These are phyloP conservation scores for Hypomesus transpacificus DNA, from an alignment of 2,113 vertebrate genomes.

Conservation along the genomic window DNA sequence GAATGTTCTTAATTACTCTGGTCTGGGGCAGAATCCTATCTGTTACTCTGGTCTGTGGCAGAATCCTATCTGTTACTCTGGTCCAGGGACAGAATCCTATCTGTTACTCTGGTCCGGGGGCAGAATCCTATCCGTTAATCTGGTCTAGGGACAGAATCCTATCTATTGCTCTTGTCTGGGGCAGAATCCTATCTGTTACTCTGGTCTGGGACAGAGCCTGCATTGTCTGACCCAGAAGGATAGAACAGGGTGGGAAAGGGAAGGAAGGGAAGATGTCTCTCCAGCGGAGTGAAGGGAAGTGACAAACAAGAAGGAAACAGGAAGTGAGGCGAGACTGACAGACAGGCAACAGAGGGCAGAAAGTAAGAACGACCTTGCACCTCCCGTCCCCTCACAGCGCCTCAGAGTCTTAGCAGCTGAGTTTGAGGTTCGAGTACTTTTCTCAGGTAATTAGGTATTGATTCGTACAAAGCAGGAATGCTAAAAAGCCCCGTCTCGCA, in stretches of 20 bases:
- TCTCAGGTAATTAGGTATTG: constrained; percentile 39
- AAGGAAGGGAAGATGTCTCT: background rate
- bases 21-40: too few species aligned
- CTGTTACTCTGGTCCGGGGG: too few species aligned
- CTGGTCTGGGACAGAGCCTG: too few species aligned
- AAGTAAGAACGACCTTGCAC: constrained; percentile 1
- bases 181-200: too few species aligned
- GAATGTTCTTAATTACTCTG: too few species aligned
- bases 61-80: too few species aligned
- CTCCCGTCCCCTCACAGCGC: background rate
- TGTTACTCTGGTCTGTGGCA: too few species aligned
- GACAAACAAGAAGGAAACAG: background rate
- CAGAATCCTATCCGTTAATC: too few species aligned
- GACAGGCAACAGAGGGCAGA: background rate
- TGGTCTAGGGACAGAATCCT: too few species aligned
- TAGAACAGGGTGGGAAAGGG: background rate
- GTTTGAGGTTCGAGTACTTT: background rate
- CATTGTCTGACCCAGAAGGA: too few species aligned
- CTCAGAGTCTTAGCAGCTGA: background rate
- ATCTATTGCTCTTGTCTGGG: too few species aligned
- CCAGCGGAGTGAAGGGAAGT: background rate
- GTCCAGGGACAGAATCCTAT: too few species aligned
- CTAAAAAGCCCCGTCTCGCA: constrained; percentile 7
- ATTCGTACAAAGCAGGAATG: constrained; percentile 30
- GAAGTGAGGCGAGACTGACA: background rate